phyloP scores from a whole-genome alignment of 2,888 invertebrate species.

The Mystacides longicornis region DNA sequence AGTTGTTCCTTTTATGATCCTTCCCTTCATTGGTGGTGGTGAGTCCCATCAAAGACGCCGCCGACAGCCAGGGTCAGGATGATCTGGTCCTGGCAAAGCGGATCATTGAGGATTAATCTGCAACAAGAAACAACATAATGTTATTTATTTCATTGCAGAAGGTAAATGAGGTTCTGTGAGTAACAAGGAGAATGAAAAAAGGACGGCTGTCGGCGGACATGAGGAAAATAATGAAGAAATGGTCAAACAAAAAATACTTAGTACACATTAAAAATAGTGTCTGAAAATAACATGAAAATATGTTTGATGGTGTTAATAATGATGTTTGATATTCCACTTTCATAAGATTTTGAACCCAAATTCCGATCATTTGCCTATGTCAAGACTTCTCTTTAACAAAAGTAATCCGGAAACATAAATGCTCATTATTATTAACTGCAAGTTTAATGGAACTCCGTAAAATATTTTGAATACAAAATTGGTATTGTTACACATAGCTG shows the following conservation, averaged over 20 bases:
- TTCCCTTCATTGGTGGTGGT: too few relatives aligned
- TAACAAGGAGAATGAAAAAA: background rate
- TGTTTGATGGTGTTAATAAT: too few relatives aligned
- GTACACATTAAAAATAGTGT: background rate
- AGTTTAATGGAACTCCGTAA: too few relatives aligned
- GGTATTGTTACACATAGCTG: too few relatives aligned
- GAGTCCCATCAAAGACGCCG: slow-evolving; percentile 10
- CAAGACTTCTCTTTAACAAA: too few relatives aligned
- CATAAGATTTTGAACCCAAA: too few relatives aligned
- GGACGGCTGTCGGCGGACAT: slow-evolving; percentile 22
- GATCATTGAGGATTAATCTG: slow-evolving; percentile 21
- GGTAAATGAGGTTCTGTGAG: background rate
- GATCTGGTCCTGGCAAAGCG: slow-evolving; percentile 13
- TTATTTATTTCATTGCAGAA: slow-evolving; percentile 19
- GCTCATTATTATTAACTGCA: too few relatives aligned
- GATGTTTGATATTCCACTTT: too few relatives aligned
- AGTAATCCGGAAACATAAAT: too few relatives aligned
- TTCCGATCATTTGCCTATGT: too few relatives aligned
- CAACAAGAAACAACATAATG: slow-evolving; percentile 21
- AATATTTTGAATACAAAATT: too few relatives aligned
- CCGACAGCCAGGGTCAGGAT: slow-evolving; percentile 22
- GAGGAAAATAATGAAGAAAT: background rate
- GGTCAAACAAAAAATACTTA: background rate
- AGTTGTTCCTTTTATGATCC: background rate
- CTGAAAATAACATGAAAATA: too few relatives aligned